Evolutionary conservation across 2,888 invertebrate species (phyloP).

Genomic region (Nasonovia ribisnigri): DNA sequence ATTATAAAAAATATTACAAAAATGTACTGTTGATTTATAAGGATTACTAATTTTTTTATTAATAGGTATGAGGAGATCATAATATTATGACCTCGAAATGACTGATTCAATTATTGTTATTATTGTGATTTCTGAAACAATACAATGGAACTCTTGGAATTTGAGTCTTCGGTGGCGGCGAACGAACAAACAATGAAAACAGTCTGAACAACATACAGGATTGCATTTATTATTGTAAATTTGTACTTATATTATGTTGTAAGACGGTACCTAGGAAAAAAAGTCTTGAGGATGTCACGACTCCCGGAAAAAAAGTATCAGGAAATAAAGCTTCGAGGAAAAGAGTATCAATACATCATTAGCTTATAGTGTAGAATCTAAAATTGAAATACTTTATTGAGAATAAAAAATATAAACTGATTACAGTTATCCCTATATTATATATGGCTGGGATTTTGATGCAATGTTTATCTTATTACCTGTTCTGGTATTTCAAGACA

Average conservation of each 20-base stretch:
- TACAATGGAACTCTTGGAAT: neutral
- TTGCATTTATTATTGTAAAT: neutral
- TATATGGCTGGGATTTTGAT: neutral
- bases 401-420: neutral
- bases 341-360: neutral
- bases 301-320: neutral
- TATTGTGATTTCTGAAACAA: constrained; percentile 10
- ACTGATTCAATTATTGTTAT: neutral
- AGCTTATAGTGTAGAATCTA: neutral
- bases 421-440: neutral
- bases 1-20: neutral
- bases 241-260: neutral
- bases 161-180: neutral
- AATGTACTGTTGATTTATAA: neutral
- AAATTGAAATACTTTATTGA: neutral
- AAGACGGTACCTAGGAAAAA: neutral
- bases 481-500: neutral
- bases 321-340: neutral
- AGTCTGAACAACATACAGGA: neutral
- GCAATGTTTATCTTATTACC: neutral
- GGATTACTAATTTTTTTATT: neutral
- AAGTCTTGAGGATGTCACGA: neutral
- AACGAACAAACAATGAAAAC: neutral
- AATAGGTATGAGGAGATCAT: neutral
- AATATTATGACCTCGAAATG: neutral